Evolutionary conservation across 2,888 invertebrate species (phyloP).

Genomic region (Galerucella calmariensis): DNA sequence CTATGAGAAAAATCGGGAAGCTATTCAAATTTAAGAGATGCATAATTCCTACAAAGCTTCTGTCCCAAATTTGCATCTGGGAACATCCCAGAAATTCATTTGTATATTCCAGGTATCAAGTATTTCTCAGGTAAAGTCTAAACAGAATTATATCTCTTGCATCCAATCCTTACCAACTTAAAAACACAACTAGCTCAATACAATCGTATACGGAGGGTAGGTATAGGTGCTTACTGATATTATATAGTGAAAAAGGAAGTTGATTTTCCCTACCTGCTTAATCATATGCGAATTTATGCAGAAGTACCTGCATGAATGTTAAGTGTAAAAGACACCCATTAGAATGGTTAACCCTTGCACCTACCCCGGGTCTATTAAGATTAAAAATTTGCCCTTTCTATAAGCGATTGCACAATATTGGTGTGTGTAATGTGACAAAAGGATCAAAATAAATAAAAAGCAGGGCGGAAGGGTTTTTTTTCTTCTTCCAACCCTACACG

Average conservation of each 20-base stretch:
- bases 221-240: conserved; percentile 46
- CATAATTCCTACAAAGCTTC: conserved; percentile 62
- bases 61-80: conserved; percentile 63
- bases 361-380: conserved; percentile 45
- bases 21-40: conserved; percentile 61
- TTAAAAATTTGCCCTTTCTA: conserved; percentile 39
- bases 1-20: conserved; percentile 57
- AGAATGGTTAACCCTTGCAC: conserved; percentile 59
- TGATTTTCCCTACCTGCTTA: conserved; percentile 66
- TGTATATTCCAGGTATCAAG: conserved; percentile 59
- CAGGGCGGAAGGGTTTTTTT: conserved; percentile 32
- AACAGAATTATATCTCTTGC: conserved; percentile 35
- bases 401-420: conserved; percentile 27
- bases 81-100: conserved; percentile 62
- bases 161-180: conserved; percentile 38
- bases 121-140: conserved; percentile 38
- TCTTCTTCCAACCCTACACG: conserved; percentile 27
- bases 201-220: neutral
- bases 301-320: conserved; percentile 66
- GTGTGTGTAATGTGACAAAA: conserved; percentile 34
- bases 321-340: conserved; percentile 66
- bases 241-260: conserved; percentile 54
- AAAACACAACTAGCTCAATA: conserved; percentile 15
- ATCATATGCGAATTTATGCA: conserved; percentile 65
- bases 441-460: conserved; percentile 37